Conservation (phyloP, 2,888 invertebrate species). For the Plebejus anna region DNA sequence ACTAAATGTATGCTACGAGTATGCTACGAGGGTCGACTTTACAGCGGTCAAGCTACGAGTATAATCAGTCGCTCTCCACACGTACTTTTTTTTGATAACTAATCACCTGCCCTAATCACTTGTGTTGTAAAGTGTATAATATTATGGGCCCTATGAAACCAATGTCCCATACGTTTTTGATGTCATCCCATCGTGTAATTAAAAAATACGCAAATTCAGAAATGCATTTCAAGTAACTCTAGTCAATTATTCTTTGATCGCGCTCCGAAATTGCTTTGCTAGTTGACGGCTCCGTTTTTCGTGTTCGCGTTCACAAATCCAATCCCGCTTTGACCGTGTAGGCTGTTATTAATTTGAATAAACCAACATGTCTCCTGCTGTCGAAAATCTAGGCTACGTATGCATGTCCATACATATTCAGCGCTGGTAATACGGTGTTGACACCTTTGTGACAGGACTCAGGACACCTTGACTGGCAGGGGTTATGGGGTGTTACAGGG, state of each 20-base stretch:
- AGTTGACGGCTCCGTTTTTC: slow-evolving; percentile 5
- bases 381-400: slow-evolving; percentile 40
- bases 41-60: no score
- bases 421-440: slow-evolving; percentile 31
- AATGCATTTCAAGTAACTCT: neutral
- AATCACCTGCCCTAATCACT: no score
- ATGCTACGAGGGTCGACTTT: no score
- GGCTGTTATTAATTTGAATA: slow-evolving; percentile 40
- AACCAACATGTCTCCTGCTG: slow-evolving; percentile 40
- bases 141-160: no score
- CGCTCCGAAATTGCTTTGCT: neutral
- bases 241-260: slow-evolving; percentile 1
- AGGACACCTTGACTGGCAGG: slow-evolving; percentile 11
- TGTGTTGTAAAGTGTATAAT: no score
- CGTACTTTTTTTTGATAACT: no score
- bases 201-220: neutral
- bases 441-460: slow-evolving; percentile 26
- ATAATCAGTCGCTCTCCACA: no score
- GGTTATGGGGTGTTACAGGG: neutral
- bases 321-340: slow-evolving; percentile 17
- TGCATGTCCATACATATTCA: slow-evolving; percentile 46
- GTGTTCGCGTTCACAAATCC: slow-evolving; percentile 10
- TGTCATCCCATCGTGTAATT: neutral
- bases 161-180: neutral
- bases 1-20: no score